These are phyloP conservation scores for Podarcis siculus DNA, from an alignment of 2,797 vertebrate species.

Conservation along the genomic window DNA sequence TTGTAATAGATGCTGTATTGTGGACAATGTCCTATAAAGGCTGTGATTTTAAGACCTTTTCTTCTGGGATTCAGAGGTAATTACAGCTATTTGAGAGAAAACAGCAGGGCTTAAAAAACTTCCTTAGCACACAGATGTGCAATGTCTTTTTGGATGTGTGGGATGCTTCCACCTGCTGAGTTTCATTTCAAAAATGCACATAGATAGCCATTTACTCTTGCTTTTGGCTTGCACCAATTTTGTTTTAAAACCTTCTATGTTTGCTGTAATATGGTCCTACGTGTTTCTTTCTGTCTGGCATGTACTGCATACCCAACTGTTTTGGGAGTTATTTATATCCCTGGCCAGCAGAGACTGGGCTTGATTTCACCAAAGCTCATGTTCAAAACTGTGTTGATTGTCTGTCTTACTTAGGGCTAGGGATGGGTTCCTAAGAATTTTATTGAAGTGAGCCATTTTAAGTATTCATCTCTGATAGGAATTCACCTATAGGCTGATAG, in stretches of 20 bases:
- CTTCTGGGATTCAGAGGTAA: conserved; percentile 15
- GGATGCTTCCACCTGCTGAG: conserved; percentile 26
- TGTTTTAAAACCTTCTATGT: neutral
- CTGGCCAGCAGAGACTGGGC: neutral
- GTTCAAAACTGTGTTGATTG: conserved; percentile 31
- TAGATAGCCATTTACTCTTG: neutral
- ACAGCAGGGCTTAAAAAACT: conserved; percentile 6
- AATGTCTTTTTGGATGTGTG: conserved; percentile 9
- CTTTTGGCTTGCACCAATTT: neutral
- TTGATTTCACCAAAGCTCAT: conserved; percentile 2
- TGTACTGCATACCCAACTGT: conserved; percentile 2
- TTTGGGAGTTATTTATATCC: conserved; percentile 20
- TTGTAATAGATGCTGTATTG: neutral
- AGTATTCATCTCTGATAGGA: neutral
- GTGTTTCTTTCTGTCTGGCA: neutral
- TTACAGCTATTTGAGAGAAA: neutral
- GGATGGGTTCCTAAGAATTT: neutral
- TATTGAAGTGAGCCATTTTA: neutral
- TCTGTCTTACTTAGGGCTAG: neutral
- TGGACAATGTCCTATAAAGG: conserved; percentile 2
- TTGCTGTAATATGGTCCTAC: neutral
- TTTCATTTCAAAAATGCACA: conserved; percentile 36
- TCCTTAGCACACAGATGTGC: conserved; percentile 11
- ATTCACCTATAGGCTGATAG: neutral
- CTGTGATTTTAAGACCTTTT: neutral